Evolutionary conservation across 2,797 vertebrate genomes (phyloP).

Genomic region (Xenopus petersii): DNA sequence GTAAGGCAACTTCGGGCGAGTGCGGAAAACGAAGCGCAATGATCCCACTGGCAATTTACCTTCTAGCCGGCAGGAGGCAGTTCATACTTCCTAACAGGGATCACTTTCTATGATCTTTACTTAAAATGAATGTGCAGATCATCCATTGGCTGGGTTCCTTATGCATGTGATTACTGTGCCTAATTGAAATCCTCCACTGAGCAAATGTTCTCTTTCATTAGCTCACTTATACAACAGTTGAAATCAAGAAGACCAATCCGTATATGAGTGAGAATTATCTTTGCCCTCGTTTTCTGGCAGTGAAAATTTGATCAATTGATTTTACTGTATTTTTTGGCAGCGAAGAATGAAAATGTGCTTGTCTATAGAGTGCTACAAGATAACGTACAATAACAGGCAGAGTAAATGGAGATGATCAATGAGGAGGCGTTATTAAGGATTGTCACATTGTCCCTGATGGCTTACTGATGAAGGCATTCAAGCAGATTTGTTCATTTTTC

Average conservation of each 20-base stretch:
- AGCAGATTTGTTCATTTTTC: conserved; percentile 8
- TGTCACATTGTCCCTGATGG: conserved; percentile 13
- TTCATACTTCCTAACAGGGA: no score
- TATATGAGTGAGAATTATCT: neutral
- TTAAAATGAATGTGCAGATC: no score
- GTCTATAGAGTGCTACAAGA: neutral
- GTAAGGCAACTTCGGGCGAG: no score
- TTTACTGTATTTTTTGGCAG: neutral
- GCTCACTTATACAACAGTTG: neutral
- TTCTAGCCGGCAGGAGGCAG: no score
- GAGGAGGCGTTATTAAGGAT: conserved; percentile 5
- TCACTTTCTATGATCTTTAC: no score
- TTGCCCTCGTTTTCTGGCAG: neutral
- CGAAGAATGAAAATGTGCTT: neutral
- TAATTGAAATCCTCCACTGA: no score
- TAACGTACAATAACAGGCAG: conserved; percentile 2
- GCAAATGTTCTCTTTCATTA: no score
- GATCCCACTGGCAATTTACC: no score
- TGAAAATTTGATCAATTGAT: neutral
- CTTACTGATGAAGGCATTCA: conserved; percentile 18
- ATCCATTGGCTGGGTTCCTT: no score
- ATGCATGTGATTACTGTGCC: no score
- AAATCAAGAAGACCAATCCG: neutral
- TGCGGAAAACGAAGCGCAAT: no score
- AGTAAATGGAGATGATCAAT: conserved; percentile 13